These are phyloP conservation scores for Romanogobio albipinnatus DNA, from an alignment of 2,113 vertebrate genomes.

Conservation along the genomic window DNA sequence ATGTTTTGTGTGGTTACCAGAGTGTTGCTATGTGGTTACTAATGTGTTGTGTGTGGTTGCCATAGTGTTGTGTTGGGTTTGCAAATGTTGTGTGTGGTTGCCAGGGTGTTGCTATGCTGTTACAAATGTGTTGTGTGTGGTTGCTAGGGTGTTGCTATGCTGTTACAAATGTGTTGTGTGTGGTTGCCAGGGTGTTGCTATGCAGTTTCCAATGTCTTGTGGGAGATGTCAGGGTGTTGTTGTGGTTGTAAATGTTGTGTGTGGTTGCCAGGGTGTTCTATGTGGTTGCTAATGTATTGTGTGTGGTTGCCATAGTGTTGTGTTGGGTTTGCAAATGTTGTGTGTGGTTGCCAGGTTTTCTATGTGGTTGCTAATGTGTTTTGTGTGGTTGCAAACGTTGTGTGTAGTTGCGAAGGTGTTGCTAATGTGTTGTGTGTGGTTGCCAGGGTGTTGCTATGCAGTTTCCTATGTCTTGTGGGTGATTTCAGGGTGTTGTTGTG, in stretches of 20 bases:
- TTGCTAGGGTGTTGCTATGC: background rate
- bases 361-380: background rate
- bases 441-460: background rate
- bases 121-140: too few relatives aligned
- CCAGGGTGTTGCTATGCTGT: too few relatives aligned
- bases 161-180: background rate
- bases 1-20: too few relatives aligned
- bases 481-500: background rate
- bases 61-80: too few relatives aligned
- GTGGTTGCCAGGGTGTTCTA: background rate
- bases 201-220: background rate
- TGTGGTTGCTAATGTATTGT: background rate
- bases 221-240: too few relatives aligned
- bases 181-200: background rate
- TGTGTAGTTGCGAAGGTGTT: too few relatives aligned
- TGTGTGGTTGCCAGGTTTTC: too few relatives aligned
- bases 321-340: too few relatives aligned
- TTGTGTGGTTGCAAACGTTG: background rate
- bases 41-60: too few relatives aligned
- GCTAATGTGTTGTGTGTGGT: background rate
- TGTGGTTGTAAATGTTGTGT: background rate
- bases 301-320: background rate
- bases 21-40: too few relatives aligned
- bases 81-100: too few relatives aligned
- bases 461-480: too few relatives aligned